These are phyloP conservation scores for Trichogramma pretiosum DNA, from an alignment of 1,140 invertebrate species.

Conservation along the genomic window DNA sequence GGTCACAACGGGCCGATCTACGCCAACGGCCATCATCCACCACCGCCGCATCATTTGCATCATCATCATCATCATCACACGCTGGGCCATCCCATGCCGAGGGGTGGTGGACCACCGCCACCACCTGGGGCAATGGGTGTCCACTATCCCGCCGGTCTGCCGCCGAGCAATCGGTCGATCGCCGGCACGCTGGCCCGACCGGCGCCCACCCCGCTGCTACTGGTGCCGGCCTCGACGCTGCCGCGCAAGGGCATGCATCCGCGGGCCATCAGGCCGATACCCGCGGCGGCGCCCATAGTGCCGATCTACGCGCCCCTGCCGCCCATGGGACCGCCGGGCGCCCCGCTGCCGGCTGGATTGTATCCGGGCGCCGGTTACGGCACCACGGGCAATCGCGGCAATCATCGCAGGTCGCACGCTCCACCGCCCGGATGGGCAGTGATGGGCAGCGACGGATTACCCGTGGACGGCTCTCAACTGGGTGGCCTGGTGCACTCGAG, in stretches of 20 bases:
- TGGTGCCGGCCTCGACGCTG: slow-evolving; percentile 49
- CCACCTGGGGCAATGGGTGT: slow-evolving; percentile 26
- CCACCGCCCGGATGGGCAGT: slow-evolving; percentile 46
- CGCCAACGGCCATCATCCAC: slow-evolving; percentile 25
- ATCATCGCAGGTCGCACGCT: slow-evolving; percentile 50
- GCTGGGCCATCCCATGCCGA: slow-evolving; percentile 43
- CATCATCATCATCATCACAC: slow-evolving; percentile 36
- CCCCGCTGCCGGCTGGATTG: slow-evolving; percentile 44
- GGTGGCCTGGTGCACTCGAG: slow-evolving; percentile 32
- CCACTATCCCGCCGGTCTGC: slow-evolving; percentile 35
- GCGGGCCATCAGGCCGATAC: slow-evolving; percentile 37
- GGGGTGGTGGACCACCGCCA: slow-evolving; percentile 40
- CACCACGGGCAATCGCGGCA: slow-evolving; percentile 50
- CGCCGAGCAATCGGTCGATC: slow-evolving; percentile 42
- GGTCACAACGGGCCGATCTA: slow-evolving; percentile 32
- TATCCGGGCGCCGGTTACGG: slow-evolving; percentile 43
- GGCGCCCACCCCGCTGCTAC: slow-evolving; percentile 44
- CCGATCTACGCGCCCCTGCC: slow-evolving; percentile 44
- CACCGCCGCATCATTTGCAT: no score
- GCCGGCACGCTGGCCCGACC: slow-evolving; percentile 44
- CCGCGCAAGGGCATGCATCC: slow-evolving; percentile 46
- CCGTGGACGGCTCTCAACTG: slow-evolving; percentile 33
- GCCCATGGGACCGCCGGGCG: slow-evolving; percentile 42
- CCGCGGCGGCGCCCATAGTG: slow-evolving; percentile 38
- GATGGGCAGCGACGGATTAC: no score